These are phyloP conservation scores for Cherax quadricarinatus DNA, from an alignment of 1,140 invertebrate species.

Conservation along the genomic window DNA sequence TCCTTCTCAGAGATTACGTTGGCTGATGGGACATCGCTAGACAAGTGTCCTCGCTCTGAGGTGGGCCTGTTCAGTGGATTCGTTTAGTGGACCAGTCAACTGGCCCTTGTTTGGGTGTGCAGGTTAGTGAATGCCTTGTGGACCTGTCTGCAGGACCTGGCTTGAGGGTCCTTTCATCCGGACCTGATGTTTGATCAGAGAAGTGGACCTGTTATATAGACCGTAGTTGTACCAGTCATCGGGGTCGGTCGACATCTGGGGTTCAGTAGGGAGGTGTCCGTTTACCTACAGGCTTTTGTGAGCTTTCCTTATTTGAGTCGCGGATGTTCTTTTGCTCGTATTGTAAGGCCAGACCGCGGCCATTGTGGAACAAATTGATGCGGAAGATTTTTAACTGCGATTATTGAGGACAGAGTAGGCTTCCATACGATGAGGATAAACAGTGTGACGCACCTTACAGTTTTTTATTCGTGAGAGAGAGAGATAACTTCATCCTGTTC, in stretches of 20 bases:
- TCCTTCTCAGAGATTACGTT: background rate
- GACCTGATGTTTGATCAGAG: too few species aligned
- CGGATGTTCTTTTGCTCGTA: background rate
- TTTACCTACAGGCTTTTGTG: background rate
- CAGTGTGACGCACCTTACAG: background rate
- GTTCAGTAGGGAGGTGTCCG: background rate
- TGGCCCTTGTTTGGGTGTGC: too few species aligned
- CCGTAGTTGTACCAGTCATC: background rate
- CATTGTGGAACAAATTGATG: background rate
- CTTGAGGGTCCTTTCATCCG: too few species aligned
- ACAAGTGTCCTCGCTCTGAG: background rate
- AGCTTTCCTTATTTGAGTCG: constrained; percentile 7
- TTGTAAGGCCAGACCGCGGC: background rate
- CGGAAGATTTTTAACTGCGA: background rate
- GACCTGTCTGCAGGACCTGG: too few species aligned
- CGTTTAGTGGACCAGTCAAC: too few species aligned
- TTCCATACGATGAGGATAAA: background rate
- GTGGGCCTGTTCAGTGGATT: too few species aligned
- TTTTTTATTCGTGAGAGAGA: background rate
- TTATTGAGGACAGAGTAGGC: background rate
- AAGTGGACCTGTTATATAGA: too few species aligned
- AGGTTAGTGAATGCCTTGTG: too few species aligned
- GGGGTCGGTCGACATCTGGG: background rate
- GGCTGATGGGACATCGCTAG: background rate
- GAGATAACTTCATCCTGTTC: too few species aligned